Conservation (phyloP, 2,797 vertebrate species). For the Phoebastria nigripes region DNA sequence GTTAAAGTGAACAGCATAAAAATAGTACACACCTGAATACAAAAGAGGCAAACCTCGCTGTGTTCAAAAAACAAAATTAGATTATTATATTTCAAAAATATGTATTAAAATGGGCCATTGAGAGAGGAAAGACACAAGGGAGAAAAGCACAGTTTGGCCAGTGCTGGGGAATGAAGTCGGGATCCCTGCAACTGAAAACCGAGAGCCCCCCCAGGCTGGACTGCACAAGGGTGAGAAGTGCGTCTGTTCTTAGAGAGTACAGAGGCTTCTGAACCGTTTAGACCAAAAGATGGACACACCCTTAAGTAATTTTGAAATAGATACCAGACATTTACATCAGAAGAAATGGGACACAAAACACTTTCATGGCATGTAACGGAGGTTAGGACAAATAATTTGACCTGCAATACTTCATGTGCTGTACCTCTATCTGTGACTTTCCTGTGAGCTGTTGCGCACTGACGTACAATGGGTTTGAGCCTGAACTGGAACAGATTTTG, state of each 20-base stretch:
- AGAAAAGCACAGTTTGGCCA: background rate
- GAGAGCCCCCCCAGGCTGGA: fast-evolving
- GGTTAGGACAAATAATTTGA: background rate
- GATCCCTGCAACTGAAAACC: background rate
- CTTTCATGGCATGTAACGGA: background rate
- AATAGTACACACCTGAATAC: background rate
- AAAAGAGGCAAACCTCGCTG: background rate
- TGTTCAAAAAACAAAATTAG: background rate
- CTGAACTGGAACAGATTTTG: background rate
- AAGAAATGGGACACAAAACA: background rate
- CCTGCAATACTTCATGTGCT: background rate
- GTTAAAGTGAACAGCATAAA: background rate
- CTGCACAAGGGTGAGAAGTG: background rate
- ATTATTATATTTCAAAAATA: background rate
- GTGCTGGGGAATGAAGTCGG: background rate
- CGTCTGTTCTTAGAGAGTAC: background rate
- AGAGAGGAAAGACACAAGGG: background rate
- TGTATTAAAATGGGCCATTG: background rate
- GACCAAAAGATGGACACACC: background rate
- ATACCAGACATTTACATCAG: background rate
- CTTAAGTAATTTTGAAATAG: background rate
- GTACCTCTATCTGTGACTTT: background rate
- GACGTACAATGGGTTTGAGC: background rate
- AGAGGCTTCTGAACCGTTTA: background rate
- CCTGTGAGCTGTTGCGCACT: background rate